Evolutionary conservation across 2,797 vertebrate genomes (phyloP).

Genomic region (Megaceryle alcyon): DNA sequence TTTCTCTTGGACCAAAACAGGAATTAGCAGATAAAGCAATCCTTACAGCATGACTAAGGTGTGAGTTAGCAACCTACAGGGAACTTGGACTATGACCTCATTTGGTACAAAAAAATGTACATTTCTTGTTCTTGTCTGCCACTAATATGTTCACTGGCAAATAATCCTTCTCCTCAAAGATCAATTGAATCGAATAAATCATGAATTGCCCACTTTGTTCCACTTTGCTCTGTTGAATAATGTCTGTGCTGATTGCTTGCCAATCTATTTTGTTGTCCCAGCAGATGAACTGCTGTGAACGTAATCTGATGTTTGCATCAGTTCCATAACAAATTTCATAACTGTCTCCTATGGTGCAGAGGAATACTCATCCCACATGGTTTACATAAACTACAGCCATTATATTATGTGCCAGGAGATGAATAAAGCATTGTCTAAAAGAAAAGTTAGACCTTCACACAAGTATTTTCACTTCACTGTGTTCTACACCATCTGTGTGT

Average conservation of each 20-base stretch:
- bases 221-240: constrained; percentile 33
- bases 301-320: constrained; percentile 39
- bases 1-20: neutral
- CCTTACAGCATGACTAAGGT: neutral
- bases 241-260: constrained; percentile 18
- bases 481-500: neutral
- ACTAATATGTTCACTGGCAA: neutral
- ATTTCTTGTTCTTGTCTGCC: constrained; percentile 10
- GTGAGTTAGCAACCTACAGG: constrained; percentile 25
- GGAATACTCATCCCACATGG: neutral
- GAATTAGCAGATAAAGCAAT: neutral
- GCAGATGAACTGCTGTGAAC: constrained; percentile 29
- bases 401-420: neutral
- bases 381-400: neutral
- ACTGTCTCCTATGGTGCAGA: neutral
- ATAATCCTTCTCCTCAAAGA: constrained; percentile 21
- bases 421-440: neutral
- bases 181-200: constrained; percentile 43
- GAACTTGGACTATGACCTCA: neutral
- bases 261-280: constrained; percentile 36
- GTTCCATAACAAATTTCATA: constrained; percentile 23
- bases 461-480: neutral
- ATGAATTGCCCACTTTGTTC: constrained; percentile 43
- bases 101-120: neutral
- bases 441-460: neutral